phyloP scores from a whole-genome alignment of 2,113 vertebrate genomes.

The Antechinus stuartii region DNA sequence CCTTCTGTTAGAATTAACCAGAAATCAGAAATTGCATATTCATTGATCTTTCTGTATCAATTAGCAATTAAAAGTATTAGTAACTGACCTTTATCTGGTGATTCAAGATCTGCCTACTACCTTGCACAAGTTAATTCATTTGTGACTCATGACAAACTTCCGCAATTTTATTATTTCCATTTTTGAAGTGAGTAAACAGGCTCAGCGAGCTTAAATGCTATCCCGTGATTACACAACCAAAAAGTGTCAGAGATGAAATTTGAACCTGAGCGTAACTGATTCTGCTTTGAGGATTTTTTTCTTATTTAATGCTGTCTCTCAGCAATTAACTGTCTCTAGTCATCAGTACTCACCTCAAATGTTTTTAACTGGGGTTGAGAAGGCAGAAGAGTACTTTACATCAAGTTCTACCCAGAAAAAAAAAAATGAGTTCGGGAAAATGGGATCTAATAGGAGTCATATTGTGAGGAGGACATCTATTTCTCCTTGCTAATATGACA shows the following conservation, averaged over 20 bases:
- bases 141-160: neutral
- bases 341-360: neutral
- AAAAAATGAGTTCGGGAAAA: neutral
- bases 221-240: neutral
- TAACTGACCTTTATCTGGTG: neutral
- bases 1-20: neutral
- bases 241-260: neutral
- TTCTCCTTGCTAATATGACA: neutral
- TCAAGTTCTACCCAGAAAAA: neutral
- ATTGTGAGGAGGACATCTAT: accelerated
- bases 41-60: neutral
- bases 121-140: neutral
- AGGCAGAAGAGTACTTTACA: neutral
- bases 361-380: neutral
- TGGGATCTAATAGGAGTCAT: neutral
- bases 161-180: neutral
- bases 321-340: neutral
- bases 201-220: neutral
- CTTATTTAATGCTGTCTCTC: neutral
- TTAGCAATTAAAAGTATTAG: neutral
- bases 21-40: neutral
- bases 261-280: neutral
- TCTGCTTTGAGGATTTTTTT: neutral
- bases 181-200: neutral
- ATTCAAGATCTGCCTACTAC: neutral